Percentiles rank a stretch among this genome's conserved stretches.
Conservation (phyloP, 2,797 vertebrate genomes). For the Karalla daura region DNA sequence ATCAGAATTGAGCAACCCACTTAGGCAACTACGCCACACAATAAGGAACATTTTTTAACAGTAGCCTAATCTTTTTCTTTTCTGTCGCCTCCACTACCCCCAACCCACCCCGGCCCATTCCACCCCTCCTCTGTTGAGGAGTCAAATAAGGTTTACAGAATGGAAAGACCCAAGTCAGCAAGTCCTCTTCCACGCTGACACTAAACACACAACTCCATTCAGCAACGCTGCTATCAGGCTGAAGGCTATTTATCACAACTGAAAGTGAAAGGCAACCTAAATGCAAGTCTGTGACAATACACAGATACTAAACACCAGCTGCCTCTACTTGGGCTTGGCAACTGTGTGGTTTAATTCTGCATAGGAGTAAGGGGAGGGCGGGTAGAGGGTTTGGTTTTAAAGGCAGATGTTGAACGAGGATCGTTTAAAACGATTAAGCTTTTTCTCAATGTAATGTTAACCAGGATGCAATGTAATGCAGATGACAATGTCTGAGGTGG, state of each 20-base stretch:
- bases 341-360: slow-evolving; percentile 59
- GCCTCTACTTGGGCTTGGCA: slow-evolving; percentile 50
- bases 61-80: slow-evolving; percentile 79
- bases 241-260: slow-evolving; percentile 72
- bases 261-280: slow-evolving; percentile 72
- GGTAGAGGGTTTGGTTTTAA: slow-evolving; percentile 33
- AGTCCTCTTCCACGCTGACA: slow-evolving; percentile 78
- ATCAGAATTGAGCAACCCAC: slow-evolving; percentile 76
- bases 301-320: slow-evolving; percentile 66
- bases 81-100: slow-evolving; percentile 50
- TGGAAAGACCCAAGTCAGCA: slow-evolving; percentile 85
- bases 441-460: slow-evolving; percentile 15
- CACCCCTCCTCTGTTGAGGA: slow-evolving; percentile 68
- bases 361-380: slow-evolving; percentile 14
- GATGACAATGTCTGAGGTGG: too few species aligned
- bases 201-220: slow-evolving; percentile 82
- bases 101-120: slow-evolving; percentile 42
- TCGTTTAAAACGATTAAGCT: slow-evolving; percentile 28
- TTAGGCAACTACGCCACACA: slow-evolving; percentile 69
- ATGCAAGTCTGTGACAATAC: slow-evolving; percentile 74
- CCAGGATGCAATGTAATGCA: slow-evolving; percentile 11
- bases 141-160: slow-evolving; percentile 84
- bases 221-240: slow-evolving; percentile 74
- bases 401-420: slow-evolving; percentile 56
- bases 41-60: slow-evolving; percentile 78